A percentile compares a stretch with the other conserved stretches of the same genome.
phyloP scores from a whole-genome alignment of 2,888 invertebrate genomes.

The Anagyrus pseudococci region DNA sequence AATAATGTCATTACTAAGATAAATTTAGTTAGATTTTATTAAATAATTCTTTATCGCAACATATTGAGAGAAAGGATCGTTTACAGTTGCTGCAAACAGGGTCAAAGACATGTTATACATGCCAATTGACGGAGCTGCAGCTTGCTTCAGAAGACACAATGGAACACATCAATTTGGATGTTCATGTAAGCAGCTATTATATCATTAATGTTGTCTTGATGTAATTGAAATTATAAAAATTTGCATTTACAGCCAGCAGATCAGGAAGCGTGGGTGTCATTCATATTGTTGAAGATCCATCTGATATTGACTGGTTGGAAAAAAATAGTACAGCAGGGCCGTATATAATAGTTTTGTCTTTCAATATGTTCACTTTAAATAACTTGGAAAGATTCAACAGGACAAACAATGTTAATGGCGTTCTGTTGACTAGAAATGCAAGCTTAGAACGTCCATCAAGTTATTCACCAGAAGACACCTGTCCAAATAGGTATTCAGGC shows the following conservation, averaged over 20 bases:
- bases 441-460: constrained; percentile 48
- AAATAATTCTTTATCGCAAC: too few relatives aligned
- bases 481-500: constrained; percentile 80
- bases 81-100: constrained; percentile 61
- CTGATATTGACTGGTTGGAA: constrained; percentile 79
- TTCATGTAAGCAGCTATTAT: constrained; percentile 74
- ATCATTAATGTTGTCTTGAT: background rate
- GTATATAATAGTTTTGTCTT: constrained; percentile 75
- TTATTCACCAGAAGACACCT: constrained; percentile 71
- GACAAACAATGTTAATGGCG: constrained; percentile 68
- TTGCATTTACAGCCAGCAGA: constrained; percentile 68
- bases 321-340: constrained; percentile 77
- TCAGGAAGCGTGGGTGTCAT: constrained; percentile 87
- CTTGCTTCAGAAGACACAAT: constrained; percentile 90
- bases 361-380: constrained; percentile 68
- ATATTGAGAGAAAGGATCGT: too few relatives aligned
- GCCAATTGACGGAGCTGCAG: constrained; percentile 72
- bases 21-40: background rate
- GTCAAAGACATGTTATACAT: constrained; percentile 84
- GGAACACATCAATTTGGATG: constrained; percentile 96
- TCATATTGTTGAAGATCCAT: constrained; percentile 71
- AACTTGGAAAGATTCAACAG: constrained; percentile 64
- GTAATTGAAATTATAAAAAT: background rate
- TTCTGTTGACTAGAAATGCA: constrained; percentile 68
- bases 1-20: background rate